These are phyloP conservation scores for Trachythela sp. DNA, from an alignment of 64 coral and sea anemone species.

Conservation along the genomic window DNA sequence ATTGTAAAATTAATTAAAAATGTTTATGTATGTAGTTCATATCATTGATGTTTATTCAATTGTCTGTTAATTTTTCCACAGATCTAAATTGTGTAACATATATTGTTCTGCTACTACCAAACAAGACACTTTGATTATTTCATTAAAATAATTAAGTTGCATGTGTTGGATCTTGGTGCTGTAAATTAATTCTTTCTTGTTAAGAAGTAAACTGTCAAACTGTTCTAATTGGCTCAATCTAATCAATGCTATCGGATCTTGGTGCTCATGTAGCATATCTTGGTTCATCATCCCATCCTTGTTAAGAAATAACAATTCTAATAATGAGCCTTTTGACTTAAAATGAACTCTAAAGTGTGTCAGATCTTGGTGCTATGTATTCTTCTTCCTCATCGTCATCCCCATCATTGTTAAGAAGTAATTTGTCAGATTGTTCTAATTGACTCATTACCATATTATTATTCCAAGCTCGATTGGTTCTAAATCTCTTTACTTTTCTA, in stretches of 20 bases:
- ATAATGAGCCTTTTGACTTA: no score
- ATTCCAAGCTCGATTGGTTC: neutral
- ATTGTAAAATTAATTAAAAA: neutral
- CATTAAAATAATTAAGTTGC: no score
- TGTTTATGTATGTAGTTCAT: neutral
- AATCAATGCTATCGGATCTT: neutral
- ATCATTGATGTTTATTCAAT: no score
- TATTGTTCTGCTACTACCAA: neutral
- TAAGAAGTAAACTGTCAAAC: neutral
- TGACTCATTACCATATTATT: neutral
- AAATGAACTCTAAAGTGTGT: neutral
- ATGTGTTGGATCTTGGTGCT: no score
- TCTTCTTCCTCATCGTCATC: neutral
- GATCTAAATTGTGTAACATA: neutral
- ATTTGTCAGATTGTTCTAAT: neutral
- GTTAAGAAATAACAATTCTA: no score
- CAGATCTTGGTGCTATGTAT: neutral
- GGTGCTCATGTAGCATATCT: neutral
- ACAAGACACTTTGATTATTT: no score
- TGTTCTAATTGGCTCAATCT: neutral
- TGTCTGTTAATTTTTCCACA: no score
- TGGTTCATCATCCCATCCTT: no score
- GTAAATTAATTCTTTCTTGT: neutral
- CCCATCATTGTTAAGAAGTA: neutral
- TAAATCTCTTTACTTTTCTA: neutral